A percentile compares a stretch with the other conserved stretches of the same genome.
These are phyloP conservation scores for Diadumene lineata DNA, from an alignment of 92 coral and sea anemone genomes.

Conservation along the genomic window DNA sequence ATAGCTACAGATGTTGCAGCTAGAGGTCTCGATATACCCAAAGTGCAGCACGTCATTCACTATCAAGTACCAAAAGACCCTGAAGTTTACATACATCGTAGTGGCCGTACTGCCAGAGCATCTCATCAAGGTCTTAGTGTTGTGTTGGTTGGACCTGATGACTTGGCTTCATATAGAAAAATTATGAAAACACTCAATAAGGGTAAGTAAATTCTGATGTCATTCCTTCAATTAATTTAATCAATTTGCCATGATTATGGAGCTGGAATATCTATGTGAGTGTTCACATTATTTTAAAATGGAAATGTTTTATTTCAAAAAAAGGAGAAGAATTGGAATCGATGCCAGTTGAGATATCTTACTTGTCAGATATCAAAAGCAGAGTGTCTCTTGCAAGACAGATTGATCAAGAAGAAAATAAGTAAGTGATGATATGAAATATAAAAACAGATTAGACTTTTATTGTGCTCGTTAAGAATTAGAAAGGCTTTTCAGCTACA, in stretches of 20 bases:
- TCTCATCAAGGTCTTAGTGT: conserved; percentile 88
- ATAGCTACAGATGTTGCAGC: conserved; percentile 97
- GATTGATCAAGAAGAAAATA: conserved; percentile 93
- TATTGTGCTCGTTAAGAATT: too few relatives aligned
- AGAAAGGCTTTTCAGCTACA: too few relatives aligned
- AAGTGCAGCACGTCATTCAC: conserved; percentile 92
- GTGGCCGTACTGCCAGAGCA: conserved; percentile 95
- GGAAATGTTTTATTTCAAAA: too few relatives aligned
- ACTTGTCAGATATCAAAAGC: conserved; percentile 55
- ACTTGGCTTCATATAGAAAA: conserved; percentile 76
- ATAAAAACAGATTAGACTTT: too few relatives aligned
- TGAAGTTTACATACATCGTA: conserved; percentile 95
- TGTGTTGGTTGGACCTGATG: conserved; percentile 85
- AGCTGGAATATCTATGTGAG: too few relatives aligned
- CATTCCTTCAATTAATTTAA: neutral
- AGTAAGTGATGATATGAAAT: conserved; percentile 54
- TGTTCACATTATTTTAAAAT: too few relatives aligned
- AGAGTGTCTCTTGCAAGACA: conserved; percentile 79
- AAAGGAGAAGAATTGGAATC: conserved; percentile 81
- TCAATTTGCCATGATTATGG: neutral
- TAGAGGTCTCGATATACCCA: conserved; percentile 94
- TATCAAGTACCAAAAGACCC: conserved; percentile 94
- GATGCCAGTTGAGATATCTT: conserved; percentile 79
- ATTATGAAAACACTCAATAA: conserved; percentile 85
- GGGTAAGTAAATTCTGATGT: conserved; percentile 41